Base-by-base conservation (phyloP, 2,797 vertebrate genomes). In the Hoplostethus mediterraneus region DNA sequence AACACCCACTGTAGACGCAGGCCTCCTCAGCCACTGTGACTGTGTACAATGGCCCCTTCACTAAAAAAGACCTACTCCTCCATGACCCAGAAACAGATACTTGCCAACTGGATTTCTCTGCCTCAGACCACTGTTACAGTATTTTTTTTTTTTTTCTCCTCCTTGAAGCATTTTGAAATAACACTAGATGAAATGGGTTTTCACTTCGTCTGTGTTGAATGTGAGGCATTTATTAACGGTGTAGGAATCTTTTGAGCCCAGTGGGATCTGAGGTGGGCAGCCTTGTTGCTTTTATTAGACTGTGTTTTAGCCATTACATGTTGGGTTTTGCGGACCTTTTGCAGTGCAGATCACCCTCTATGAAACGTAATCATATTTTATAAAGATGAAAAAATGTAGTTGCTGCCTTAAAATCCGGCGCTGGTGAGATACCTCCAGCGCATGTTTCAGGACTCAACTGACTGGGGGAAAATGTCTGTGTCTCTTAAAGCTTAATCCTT, bases 371-470 rank as follows among this genome's bases (percentile, higher is more conserved):
- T 77, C 79, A 85, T 88, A 83, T 87, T 85, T 85, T 85, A 60
- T 85, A 76, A 87, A 75, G 77, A 62, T 85, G 84, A 81, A 85
- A 73, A 77, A 67, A 21, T 79, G 80, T 86, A 91, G 89, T 87
- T 62, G 80, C 87, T 93, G 93, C 92, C 91, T 94, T 93, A 93
- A 91, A 78, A 75, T 82, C 59, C 45, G 13, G 52, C 42, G 74
- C 87, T 80, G 82, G 85, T 79, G 80, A 86, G 79, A 87, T 87
- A 63, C 61, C 4, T 62, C 70, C 77, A 60, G 75, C 60, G 62
- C 63, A 57, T 75, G 64, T 79, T 85, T 90, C 73, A 72, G 64
- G 30, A 17, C 71, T 78, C 66, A 25, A 48, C 82, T 63, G 60
- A 67, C 45, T 60, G 66, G 54, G 54, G 44, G 68, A 72, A 21